These are phyloP conservation scores for Kryptopterus vitreolus DNA, from an alignment of 2,797 vertebrate species.

Conservation along the genomic window DNA sequence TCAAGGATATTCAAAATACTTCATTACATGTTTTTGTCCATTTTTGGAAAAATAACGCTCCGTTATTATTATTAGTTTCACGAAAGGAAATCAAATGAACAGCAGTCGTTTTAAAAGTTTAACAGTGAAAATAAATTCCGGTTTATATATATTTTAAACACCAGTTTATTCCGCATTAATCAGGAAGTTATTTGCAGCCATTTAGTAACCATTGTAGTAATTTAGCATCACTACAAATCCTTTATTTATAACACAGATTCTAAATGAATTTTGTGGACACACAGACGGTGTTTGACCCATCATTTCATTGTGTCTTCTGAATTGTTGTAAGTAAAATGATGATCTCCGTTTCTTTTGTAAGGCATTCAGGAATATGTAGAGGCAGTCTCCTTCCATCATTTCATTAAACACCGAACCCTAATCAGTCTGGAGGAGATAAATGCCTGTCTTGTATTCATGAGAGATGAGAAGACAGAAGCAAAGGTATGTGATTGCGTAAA, in stretches of 20 bases:
- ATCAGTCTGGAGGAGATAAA: slow-evolving; percentile 96
- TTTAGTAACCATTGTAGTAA: no score
- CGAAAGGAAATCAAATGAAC: no score
- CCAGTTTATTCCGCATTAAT: no score
- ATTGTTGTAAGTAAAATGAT: slow-evolving; percentile 33
- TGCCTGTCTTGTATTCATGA: slow-evolving; percentile 84
- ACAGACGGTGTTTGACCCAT: no score
- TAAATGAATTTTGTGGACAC: not conserved
- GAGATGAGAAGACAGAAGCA: slow-evolving; percentile 65
- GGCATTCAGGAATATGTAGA: slow-evolving; percentile 97
- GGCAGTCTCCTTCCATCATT: slow-evolving; percentile 93
- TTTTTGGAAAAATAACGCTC: not conserved
- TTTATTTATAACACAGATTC: not conserved
- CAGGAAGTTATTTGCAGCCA: no score
- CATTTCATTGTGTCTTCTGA: not conserved
- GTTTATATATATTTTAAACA: no score
- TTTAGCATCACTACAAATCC: no score
- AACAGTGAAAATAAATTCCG: no score
- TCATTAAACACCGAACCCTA: slow-evolving; percentile 89
- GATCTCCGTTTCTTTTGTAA: slow-evolving; percentile 57
- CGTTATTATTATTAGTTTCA: not conserved
- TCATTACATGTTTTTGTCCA: not conserved
- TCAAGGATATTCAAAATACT: not conserved
- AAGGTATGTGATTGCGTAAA: slow-evolving; percentile 55
- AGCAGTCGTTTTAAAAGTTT: no score